Evolutionary conservation across 92 coral and sea anemone genomes (phyloP), one percentile per base, ranked within the genome.

Genomic region (Zoanthus solanderi): DNA sequence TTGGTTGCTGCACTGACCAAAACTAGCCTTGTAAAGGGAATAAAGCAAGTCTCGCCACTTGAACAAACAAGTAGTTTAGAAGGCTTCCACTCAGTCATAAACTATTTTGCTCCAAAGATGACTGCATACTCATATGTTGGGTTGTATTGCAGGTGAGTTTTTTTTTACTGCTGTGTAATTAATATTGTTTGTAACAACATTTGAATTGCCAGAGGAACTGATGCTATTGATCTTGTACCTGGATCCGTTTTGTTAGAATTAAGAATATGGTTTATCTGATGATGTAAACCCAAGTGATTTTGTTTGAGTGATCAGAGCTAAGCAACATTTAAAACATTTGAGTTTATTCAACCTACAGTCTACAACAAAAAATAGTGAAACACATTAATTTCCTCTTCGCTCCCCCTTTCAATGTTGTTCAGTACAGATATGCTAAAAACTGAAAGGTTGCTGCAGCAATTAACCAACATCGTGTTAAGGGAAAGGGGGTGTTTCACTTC

Each of bases 11-110:
- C 74, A 29, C 74, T 69, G 74, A 69, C 74, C 46, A 29, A 69
- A 69, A 29, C 42, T 4, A 29, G 16, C 74, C 74, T 69, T 2
- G 45, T 10, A 29, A 69, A 69, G 15, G 74, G 74, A 69, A 69
- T 69, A 2, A 69, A 69, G 45, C 74, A 69, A 69, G 74, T 6
- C 42, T 69, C 74, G 15, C 74, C 74, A 32, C 42, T 69, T 1
- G 74, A 69, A 16, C 74, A 69, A 69, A 69, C 74, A 69, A 69
- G 74, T 32, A 29, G 74, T 69, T 32, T 69, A 2, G 74, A 69
- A 12, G 74, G 74, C 0, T 30, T 69, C 74, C 74, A 69, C 6
- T 69, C 74, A 9, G 74, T 69, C 3, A 0, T 69, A 32, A 69
- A 69, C 45, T 32, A 69, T 29, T 69, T 69, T 69, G 46, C 74